Conservation (phyloP, 2,797 vertebrate species). For the Carduelis carduelis region DNA sequence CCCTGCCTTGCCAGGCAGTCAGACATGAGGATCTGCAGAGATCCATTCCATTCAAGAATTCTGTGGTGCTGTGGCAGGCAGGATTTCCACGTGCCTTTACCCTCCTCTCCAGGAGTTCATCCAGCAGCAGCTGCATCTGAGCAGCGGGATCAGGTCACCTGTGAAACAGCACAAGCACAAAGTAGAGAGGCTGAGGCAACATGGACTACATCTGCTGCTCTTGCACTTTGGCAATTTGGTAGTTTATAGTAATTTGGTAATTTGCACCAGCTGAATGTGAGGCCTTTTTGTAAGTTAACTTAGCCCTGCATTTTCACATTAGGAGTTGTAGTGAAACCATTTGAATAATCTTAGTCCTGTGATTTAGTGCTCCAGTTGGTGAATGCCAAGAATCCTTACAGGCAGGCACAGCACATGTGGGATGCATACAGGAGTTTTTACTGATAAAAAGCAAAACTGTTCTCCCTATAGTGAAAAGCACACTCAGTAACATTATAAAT, state of each 20-base stretch:
- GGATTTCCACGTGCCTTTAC: not conserved
- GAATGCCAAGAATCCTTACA: not conserved
- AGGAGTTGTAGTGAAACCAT: not conserved
- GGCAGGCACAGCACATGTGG: not conserved
- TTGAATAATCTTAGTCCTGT: not conserved
- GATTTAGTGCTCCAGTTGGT: not conserved
- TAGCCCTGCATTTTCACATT: not conserved
- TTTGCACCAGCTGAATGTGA: conserved; percentile 3
- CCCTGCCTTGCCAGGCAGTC: not conserved
- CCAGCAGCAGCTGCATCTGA: not conserved
- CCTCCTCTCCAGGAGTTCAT: not conserved
- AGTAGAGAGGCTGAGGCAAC: not conserved
- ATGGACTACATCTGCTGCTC: not conserved
- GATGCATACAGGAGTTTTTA: not conserved
- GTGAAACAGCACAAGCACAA: not conserved
- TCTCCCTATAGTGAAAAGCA: not conserved
- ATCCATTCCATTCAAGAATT: not conserved
- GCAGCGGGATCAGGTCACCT: not conserved
- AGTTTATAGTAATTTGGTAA: conserved; percentile 15
- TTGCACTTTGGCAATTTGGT: not conserved
- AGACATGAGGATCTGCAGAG: not conserved
- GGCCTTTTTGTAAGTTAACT: not conserved
- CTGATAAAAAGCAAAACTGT: not conserved
- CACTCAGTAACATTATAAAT: not conserved
- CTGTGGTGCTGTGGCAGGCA: not conserved